Conservation (phyloP, 2,888 invertebrate species). For the Calephelis perditalis region DNA sequence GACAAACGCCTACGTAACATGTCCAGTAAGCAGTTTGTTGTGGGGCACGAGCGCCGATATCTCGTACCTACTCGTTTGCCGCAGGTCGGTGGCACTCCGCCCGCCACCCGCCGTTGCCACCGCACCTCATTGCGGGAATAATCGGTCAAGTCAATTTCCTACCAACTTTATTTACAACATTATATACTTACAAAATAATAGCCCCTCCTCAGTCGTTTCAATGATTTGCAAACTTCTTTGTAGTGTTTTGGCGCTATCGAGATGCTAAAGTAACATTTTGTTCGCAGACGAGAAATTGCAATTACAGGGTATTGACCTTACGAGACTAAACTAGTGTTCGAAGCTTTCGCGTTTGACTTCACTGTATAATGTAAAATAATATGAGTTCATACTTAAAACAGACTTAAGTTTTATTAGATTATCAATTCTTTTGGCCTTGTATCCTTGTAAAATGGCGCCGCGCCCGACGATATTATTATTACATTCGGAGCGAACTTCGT, state of each 20-base stretch:
- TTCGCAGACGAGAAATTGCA: conserved; percentile 39
- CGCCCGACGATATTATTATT: conserved; percentile 69
- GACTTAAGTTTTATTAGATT: conserved; percentile 43
- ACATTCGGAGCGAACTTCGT: conserved; percentile 76
- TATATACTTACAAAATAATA: conserved; percentile 21
- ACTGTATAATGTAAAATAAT: conserved; percentile 19
- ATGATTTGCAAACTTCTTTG: conserved; percentile 9
- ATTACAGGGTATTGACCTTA: conserved; percentile 71
- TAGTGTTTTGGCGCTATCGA: conserved; percentile 11
- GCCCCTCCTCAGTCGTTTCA: conserved; percentile 5
- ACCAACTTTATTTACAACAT: conserved; percentile 29
- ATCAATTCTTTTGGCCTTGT: conserved; percentile 69
- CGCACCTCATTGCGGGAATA: conserved; percentile 67
- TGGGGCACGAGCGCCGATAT: conserved; percentile 75
- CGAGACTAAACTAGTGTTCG: conserved; percentile 24
- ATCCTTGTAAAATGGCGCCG: conserved; percentile 77
- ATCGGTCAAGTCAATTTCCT: conserved; percentile 63
- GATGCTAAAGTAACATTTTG: conserved; percentile 4
- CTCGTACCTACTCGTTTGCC: conserved; percentile 69
- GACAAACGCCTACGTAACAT: conserved; percentile 72
- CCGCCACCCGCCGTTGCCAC: conserved; percentile 62
- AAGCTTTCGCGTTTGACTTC: conserved; percentile 32
- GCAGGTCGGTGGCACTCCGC: conserved; percentile 55
- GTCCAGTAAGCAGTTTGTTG: conserved; percentile 77
- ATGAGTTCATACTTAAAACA: conserved; percentile 29